phyloP scores from a whole-genome alignment of 2,888 invertebrate genomes.

The Prosopocoilus inquinatus region DNA sequence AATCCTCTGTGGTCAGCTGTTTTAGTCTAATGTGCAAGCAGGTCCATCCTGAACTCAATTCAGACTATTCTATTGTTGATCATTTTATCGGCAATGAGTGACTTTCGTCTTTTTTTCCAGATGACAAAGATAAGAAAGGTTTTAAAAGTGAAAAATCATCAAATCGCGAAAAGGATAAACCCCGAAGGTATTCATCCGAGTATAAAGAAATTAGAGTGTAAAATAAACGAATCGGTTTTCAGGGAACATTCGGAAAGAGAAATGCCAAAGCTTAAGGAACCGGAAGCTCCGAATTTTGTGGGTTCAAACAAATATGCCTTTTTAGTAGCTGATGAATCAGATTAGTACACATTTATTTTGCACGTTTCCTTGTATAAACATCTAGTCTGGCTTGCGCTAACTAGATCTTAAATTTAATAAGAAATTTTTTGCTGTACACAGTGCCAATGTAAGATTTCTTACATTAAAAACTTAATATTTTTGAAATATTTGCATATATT shows the following conservation, averaged over 20 bases:
- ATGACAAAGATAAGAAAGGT: slow-evolving; percentile 3
- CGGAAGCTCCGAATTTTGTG: slow-evolving; percentile 73
- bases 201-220: neutral
- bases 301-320: slow-evolving; percentile 75
- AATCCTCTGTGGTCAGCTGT: slow-evolving; percentile 70
- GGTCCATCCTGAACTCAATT: slow-evolving; percentile 71
- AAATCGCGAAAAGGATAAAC: slow-evolving; percentile 16
- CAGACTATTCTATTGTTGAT: slow-evolving; percentile 80
- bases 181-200: slow-evolving; percentile 11
- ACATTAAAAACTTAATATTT: slow-evolving; percentile 25
- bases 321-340: slow-evolving; percentile 58
- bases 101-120: slow-evolving; percentile 8
- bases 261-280: slow-evolving; percentile 73
- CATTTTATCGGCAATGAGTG: slow-evolving; percentile 16
- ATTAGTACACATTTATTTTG: slow-evolving; percentile 24
- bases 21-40: slow-evolving; percentile 78
- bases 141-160: slow-evolving; percentile 13
- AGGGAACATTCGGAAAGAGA: slow-evolving; percentile 49
- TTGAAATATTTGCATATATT: slow-evolving; percentile 12
- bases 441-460: slow-evolving; percentile 35
- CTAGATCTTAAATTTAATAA: slow-evolving; percentile 23
- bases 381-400: slow-evolving; percentile 28
- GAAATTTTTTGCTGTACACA: slow-evolving; percentile 30
- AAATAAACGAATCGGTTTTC: slow-evolving; percentile 11
- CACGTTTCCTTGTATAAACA: slow-evolving; percentile 23